Evolutionary conservation across 2,888 invertebrate species (phyloP), one percentile per base, ranked within the genome.

Genomic region (Mesorhabditis spiculigera): DNA sequence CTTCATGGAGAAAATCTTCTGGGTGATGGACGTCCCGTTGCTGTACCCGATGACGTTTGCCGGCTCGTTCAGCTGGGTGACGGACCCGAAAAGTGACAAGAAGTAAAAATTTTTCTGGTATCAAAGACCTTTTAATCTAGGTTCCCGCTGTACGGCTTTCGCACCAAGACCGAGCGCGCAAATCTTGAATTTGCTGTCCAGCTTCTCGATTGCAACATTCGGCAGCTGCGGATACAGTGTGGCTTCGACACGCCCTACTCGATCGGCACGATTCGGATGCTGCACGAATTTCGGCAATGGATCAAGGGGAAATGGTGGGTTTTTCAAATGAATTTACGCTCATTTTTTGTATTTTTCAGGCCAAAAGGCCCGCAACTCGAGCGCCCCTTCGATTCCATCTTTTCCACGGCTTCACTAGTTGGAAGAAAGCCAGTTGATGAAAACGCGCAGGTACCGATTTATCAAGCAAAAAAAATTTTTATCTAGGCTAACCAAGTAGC

Each of bases 321-420:
- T 50, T 50, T 50, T 10, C n/a, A 50, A 50, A 28, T 28, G 28
- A 28, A 28, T 28, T 28, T 28, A 1, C 1, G 28, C 28, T 28
- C 28, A 28, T 28, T 28, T 28, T 28, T 28, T 28, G 28, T 28
- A 28, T 28, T 28, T 28, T 28, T 28, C 28, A 28, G 28, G 28
- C 28, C 28, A 28, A 28, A 28, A 28, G 10, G 58, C n/a, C 58
- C 58, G n/a, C n/a, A 10, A 50, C 58, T 50, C 58, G 58, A 50
- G 8, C 58, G 58, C n/a, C 58, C 58, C n/a, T 50, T 50, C n/a
- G n/a, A 10, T 13, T 50, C 58, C n/a, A n/a, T 50, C 8, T 50
- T 50, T n/a, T 50, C 58, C n/a, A 10, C 58, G 58, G 58, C 58
- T 50, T 10, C 58, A n/a, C n/a, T 50, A n/a, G n/a, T 50, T n/a